These are phyloP conservation scores for Hemicentrotus pulcherrimus DNA, from an alignment of 35 echinoderm and acorn worm species.

Conservation along the genomic window DNA sequence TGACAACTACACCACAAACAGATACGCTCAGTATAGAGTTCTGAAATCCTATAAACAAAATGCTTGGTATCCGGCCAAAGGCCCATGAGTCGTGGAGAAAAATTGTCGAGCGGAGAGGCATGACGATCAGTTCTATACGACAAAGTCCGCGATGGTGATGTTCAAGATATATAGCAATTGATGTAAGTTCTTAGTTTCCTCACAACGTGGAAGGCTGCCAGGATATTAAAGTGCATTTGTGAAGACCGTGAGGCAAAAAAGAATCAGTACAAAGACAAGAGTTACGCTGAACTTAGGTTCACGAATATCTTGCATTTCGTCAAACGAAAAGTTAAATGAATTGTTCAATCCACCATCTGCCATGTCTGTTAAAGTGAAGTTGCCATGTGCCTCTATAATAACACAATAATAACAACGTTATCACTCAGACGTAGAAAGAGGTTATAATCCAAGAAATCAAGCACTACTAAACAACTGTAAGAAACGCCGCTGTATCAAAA, in stretches of 20 bases:
- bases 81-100: neutral
- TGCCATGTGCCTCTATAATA: too few species aligned
- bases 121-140: slow-evolving; percentile 16
- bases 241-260: neutral
- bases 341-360: too few species aligned
- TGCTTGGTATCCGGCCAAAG: neutral
- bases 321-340: too few species aligned
- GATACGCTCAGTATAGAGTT: slow-evolving; percentile 16
- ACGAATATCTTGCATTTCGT: neutral
- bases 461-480: too few species aligned
- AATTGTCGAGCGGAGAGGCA: slow-evolving; percentile 7
- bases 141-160: neutral
- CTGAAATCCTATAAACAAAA: slow-evolving; percentile 22
- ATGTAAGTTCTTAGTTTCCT: neutral
- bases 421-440: too few species aligned
- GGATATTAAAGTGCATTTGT: neutral
- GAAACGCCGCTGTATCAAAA: too few species aligned
- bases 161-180: neutral
- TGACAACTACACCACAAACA: slow-evolving; percentile 21
- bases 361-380: too few species aligned
- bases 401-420: too few species aligned
- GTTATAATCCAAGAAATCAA: too few species aligned
- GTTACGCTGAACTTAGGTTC: neutral
- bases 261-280: neutral
- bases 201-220: neutral